Conservation (phyloP, 2,888 invertebrate genomes). For the Lutraria lutraria region DNA sequence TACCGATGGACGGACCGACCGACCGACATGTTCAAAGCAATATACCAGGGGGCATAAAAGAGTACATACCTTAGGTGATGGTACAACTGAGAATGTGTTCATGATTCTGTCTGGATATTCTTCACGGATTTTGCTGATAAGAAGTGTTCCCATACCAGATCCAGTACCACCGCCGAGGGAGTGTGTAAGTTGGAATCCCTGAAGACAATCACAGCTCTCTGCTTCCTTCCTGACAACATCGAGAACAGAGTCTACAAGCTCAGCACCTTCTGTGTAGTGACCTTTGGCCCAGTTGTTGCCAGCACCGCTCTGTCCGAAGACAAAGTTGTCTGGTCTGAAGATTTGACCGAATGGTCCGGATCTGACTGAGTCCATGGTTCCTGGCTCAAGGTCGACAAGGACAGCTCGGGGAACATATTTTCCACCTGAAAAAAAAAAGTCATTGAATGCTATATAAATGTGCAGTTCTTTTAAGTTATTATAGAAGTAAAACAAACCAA, state of each 20-base stretch:
- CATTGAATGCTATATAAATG: not conserved
- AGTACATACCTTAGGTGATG: conserved; percentile 90
- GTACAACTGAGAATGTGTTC: conserved; percentile 97
- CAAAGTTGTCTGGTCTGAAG: conserved; percentile 97
- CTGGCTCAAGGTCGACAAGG: conserved; percentile 97
- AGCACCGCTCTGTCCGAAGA: conserved; percentile 91
- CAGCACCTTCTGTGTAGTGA: conserved; percentile 48
- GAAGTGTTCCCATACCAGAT: conserved; percentile 79
- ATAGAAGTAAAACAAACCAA: no score
- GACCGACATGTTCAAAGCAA: no score
- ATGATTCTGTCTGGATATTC: conserved; percentile 88
- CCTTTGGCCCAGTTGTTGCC: conserved; percentile 91
- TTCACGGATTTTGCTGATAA: conserved; percentile 80
- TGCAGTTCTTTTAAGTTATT: no score
- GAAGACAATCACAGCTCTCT: conserved; percentile 62
- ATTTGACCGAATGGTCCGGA: conserved; percentile 97
- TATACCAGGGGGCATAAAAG: no score
- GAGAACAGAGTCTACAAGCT: conserved; percentile 49
- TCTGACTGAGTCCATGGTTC: conserved; percentile 96
- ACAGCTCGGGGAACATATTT: conserved; percentile 88
- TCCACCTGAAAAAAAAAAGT: conserved; percentile 89
- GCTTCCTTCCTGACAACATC: conserved; percentile 50
- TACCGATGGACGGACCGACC: no score
- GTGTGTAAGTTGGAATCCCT: conserved; percentile 79
- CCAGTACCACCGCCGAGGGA: conserved; percentile 80